Conservation (phyloP, 30 jellyfish, hydroid and myxozoan genomes). For the Euphysa ruthae region DNA sequence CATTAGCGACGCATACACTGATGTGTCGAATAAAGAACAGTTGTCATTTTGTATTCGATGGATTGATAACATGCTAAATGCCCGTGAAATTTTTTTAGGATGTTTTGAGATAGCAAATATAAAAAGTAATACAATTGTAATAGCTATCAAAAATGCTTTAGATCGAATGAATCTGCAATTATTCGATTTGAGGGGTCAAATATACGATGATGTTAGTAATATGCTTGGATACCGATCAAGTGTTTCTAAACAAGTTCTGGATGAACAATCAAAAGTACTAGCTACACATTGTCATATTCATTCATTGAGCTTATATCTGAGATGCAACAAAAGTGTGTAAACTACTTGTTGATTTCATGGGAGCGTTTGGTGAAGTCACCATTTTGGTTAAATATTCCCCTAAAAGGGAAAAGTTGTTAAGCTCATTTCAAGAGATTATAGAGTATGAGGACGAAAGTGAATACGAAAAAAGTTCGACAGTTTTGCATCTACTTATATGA, state of each 20-base stretch:
- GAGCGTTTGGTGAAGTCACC: not conserved
- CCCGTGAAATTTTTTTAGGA: not conserved
- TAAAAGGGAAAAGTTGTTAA: not conserved
- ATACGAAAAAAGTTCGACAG: no score
- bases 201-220: not conserved
- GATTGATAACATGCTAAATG: not conserved
- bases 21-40: not conserved
- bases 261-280: not conserved
- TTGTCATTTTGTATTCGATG: not conserved
- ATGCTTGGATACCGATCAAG: not conserved
- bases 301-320: not conserved
- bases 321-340: not conserved
- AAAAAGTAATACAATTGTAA: not conserved
- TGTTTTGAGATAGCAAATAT: not conserved
- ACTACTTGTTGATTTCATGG: not conserved
- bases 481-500: no score
- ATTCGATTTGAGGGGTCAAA: not conserved
- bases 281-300: not conserved
- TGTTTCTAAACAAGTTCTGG: not conserved
- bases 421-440: no score
- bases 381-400: not conserved
- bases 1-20: no score
- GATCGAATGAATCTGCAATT: not conserved
- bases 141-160: not conserved
- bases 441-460: no score